Evolutionary conservation across 2,888 invertebrate genomes (phyloP).

Genomic region (Cheilosia pagana): DNA sequence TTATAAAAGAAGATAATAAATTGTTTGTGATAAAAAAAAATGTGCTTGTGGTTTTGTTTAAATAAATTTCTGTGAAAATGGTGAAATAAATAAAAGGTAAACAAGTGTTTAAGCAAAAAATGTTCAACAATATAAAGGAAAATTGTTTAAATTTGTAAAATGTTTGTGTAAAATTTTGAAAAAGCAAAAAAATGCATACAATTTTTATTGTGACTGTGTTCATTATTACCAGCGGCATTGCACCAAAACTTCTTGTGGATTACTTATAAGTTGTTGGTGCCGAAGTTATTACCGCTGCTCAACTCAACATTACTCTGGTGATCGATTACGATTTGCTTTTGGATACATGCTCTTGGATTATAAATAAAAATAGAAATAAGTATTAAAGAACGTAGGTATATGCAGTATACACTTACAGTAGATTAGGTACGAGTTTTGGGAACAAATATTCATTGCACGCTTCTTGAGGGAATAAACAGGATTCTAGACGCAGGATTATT

Average conservation of each 20-base stretch:
- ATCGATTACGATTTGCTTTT: constrained; percentile 30
- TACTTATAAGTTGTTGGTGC: constrained; percentile 57
- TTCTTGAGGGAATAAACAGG: constrained; percentile 1
- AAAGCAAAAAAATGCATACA: constrained; percentile 4
- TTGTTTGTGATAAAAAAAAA: constrained; percentile 19
- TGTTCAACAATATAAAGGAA: constrained; percentile 5
- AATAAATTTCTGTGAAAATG: constrained; percentile 29
- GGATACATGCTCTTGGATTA: constrained; percentile 66
- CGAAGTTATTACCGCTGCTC: constrained; percentile 20
- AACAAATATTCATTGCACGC: not conserved
- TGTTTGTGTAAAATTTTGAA: not conserved
- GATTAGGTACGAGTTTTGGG: not conserved
- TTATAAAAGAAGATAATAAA: constrained; percentile 30
- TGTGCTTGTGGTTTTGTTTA: not conserved
- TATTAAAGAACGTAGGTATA: not conserved
- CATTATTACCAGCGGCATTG: constrained; percentile 63
- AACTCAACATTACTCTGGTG: constrained; percentile 40
- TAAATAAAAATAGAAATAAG: constrained; percentile 50
- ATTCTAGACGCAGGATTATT: not conserved
- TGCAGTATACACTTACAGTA: not conserved
- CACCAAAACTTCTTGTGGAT: constrained; percentile 63
- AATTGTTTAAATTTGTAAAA: not conserved
- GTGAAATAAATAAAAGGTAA: constrained; percentile 43
- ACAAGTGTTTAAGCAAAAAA: constrained; percentile 3
- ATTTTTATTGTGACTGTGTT: constrained; percentile 22